Evolutionary conservation across 1,140 invertebrate species (phyloP), one percentile per base, ranked within the genome.

Genomic region (Trichonephila clavipes): DNA sequence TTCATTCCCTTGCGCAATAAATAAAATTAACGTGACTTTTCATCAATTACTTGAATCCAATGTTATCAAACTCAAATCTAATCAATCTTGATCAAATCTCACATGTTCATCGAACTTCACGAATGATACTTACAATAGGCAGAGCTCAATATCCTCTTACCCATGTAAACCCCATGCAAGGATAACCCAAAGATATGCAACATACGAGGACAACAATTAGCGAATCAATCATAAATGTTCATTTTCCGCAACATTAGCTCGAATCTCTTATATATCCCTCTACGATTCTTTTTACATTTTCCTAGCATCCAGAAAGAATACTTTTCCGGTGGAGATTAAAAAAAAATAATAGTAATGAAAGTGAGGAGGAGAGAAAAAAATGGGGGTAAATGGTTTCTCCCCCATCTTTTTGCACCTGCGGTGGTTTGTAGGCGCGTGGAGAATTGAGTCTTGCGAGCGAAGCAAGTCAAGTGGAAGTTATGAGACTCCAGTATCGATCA

Each of bases 181-280:
- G 82, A 58, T 83, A 58, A 14, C 82, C 51, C 51, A n/a, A 77
- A 77, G 72, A 77, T 77, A 77, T 34, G 72, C 72, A 77, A 24
- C 7, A 1, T 14, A 28, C 28, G 10, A 51, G 44, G 44, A 59
- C 51, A 59, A 59, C 82, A 83, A 83, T 83, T 83, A 83, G 82
- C 82, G 82, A 83, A 83, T 83, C 82, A 51, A 83, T 83, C 82
- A 83, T 83, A 51, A 83, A 83, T 83, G 82, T 83, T 83, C 40
- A 83, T 83, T 83, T 83, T 83, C 40, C 82, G 51, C 82, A 83
- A 83, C 82, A 83, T 83, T 83, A 83, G 82, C 21, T 59, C 82
- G 77, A 77, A 64, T 64, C 62, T 64, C 62, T 21, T 64, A 64
- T 28, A 28, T 34, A 40, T 77, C 77, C 10, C 82, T 2, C 40